Base-by-base conservation (phyloP, 1,140 invertebrate species). In the Hyles vespertilio region DNA sequence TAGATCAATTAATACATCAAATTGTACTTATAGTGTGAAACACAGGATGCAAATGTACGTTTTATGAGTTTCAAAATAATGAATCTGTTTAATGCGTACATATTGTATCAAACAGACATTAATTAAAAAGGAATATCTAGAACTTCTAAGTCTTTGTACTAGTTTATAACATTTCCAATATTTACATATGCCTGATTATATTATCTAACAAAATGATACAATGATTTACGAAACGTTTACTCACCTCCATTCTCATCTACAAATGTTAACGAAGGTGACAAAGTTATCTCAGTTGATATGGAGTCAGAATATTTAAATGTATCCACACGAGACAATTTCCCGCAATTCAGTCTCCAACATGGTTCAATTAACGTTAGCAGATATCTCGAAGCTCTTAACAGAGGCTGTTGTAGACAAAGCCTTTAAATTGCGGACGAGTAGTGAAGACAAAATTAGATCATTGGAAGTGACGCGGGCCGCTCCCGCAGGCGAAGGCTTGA, bases 381-480 rank as follows among this genome's bases (percentile, higher is more conserved):
- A 63, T 51, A 67, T 80, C 47, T 80, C 74, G 32, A 65, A 69
- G 47, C 46, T 54, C 34, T 53, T 80, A 2, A 72, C 69, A n/a
- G 43, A 61, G 40, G 61, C 65, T 10, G 61, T 76, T 22, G 46
- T 80, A 5, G 65, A 67, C 9, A 68, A 65, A 56, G 59, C 58
- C 9, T 69, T 74, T 49, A 72, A 63, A 61, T 53, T 67, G 34
- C 65, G 65, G 56, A 74, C 65, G n/a, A 56, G 59, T 10, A 67
- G 68, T 56, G 56, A 65, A 11, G 66, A 68, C 32, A 47, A 40
- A 12, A 61, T 72, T 3, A 32, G 72, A 57, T 57, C 11, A 53
- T 44, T 76, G 8, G 46, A 60, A 46, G 48, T 78, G 34, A 63
- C 57, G 6, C 61, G 63, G 59, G 72, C 70, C 0, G 72, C 74